Conservation (phyloP, 1,140 invertebrate species). For the Drosophila baimaii region DNA sequence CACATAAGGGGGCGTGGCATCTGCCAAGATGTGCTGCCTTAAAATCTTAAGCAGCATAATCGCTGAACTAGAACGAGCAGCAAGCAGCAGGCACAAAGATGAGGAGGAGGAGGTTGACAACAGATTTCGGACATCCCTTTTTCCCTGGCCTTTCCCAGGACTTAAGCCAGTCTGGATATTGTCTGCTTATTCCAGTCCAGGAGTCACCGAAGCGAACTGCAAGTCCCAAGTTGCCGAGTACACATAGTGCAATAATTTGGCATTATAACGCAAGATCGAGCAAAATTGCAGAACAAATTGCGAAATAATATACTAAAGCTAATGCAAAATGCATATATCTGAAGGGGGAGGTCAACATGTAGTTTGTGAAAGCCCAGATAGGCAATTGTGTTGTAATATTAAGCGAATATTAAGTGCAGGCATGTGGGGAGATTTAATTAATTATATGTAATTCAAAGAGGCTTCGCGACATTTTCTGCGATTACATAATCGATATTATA, state of each 20-base stretch:
- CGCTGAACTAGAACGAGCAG: constrained; percentile 60
- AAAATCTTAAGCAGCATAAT: constrained; percentile 64
- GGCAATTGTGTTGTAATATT: background rate
- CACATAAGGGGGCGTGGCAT: constrained; percentile 29
- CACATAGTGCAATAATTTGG: constrained; percentile 34
- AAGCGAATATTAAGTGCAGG: background rate
- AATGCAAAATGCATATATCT: constrained; percentile 19
- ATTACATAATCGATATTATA: too few species aligned
- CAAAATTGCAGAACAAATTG: constrained; percentile 38
- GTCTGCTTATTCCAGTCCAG: constrained; percentile 2
- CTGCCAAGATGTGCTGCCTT: constrained; percentile 38
- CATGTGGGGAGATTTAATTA: background rate
- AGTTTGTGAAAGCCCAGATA: too few species aligned
- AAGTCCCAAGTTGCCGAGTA: constrained; percentile 1
- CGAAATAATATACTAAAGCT: constrained; percentile 18
- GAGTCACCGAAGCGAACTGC: constrained; percentile 20
- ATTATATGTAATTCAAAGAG: background rate
- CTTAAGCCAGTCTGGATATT: constrained; percentile 14
- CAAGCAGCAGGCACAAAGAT: constrained; percentile 11
- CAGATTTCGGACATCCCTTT: constrained; percentile 14
- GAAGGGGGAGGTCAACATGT: background rate
- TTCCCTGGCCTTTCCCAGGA: constrained; percentile 2
- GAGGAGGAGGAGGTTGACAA: constrained; percentile 35
- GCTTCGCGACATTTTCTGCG: background rate
- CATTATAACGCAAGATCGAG: constrained; percentile 52